Conservation (phyloP, 2,888 invertebrate genomes). For the Amblyteles armatorius region DNA sequence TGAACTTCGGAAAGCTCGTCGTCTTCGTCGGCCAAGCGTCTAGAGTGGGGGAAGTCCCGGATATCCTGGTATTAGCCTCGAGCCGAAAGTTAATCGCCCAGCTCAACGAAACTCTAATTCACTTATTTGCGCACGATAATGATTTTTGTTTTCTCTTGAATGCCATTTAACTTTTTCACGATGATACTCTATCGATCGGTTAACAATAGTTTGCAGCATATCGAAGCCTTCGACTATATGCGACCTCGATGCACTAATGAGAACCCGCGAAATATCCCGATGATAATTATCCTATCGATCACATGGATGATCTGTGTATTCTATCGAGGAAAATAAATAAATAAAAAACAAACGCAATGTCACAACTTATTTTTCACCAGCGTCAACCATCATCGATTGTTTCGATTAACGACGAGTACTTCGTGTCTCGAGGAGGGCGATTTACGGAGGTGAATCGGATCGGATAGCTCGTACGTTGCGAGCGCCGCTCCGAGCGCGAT, state of each 20-base stretch:
- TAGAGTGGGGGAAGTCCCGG: conserved; percentile 79
- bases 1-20: conserved; percentile 98
- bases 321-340: conserved; percentile 3
- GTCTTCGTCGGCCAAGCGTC: conserved; percentile 95
- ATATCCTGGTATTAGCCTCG: conserved; percentile 40
- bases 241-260: conserved; percentile 33
- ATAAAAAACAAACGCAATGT: not conserved
- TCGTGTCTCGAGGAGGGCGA: not conserved
- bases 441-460: conserved; percentile 7
- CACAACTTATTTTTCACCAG: not conserved
- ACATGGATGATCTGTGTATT: not conserved
- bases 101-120: conserved; percentile 53
- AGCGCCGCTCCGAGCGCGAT: conserved; percentile 23
- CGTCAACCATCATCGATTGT: conserved; percentile 5
- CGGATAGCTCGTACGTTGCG: not conserved
- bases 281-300: conserved; percentile 12
- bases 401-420: conserved; percentile 4
- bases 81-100: conserved; percentile 44
- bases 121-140: conserved; percentile 58
- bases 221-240: conserved; percentile 44
- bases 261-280: not conserved
- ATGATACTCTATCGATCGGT: conserved; percentile 43
- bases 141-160: conserved; percentile 40
- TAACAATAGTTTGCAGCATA: conserved; percentile 32
- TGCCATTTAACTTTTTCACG: conserved; percentile 30